phyloP scores from a whole-genome alignment of 2,888 invertebrate species.

The Cataglyphis cursor region DNA sequence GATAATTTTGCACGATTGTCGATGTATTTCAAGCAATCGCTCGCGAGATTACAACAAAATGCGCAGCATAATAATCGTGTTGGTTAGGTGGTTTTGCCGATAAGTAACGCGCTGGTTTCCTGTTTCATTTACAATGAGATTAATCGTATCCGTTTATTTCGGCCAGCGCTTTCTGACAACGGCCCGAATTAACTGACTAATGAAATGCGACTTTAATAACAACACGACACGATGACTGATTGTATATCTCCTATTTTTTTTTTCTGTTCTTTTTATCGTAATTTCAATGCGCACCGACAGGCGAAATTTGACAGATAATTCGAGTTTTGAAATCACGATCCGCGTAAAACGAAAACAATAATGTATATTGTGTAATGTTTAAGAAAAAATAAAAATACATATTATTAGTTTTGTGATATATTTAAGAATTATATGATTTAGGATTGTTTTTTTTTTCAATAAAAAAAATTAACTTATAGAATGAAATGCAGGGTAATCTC shows the following conservation, averaged over 20 bases:
- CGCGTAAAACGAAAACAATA: neutral
- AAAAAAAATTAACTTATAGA: neutral
- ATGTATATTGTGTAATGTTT: constrained; percentile 14
- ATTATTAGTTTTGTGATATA: neutral
- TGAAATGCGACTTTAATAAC: constrained; percentile 40
- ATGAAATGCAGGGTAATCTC: constrained; percentile 10
- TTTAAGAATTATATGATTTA: constrained; percentile 1
- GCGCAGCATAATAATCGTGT: constrained; percentile 27
- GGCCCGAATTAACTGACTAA: constrained; percentile 13
- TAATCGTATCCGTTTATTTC: constrained; percentile 50
- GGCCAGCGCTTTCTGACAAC: constrained; percentile 22
- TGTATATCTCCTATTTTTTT: neutral
- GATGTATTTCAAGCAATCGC: constrained; percentile 72
- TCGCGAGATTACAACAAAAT: constrained; percentile 21
- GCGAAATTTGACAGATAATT: neutral
- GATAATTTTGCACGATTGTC: constrained; percentile 59
- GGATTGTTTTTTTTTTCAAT: neutral
- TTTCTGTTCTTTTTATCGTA: neutral
- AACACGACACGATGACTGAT: constrained; percentile 43
- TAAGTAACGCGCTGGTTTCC: constrained; percentile 47
- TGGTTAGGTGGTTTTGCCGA: constrained; percentile 26
- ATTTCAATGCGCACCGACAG: neutral
- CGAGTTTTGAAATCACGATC: constrained; percentile 8
- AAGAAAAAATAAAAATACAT: neutral
- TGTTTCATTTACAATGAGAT: constrained; percentile 53